These are phyloP conservation scores for Thomomys bottae DNA, from an alignment of 2,113 vertebrate species.

Conservation along the genomic window DNA sequence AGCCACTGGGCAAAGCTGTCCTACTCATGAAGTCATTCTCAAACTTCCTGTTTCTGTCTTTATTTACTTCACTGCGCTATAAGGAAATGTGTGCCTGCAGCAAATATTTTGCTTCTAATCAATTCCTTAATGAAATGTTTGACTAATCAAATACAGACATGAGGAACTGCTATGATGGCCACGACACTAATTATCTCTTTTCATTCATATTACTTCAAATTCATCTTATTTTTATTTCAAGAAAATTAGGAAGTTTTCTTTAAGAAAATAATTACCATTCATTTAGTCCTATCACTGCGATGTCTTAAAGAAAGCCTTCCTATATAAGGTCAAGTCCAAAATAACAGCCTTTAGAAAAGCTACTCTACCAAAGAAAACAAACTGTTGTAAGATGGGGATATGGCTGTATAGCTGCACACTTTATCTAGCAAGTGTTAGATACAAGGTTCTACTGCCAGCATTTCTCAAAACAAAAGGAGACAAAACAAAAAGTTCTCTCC, in stretches of 20 bases:
- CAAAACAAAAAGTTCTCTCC: not conserved
- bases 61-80: not conserved
- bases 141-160: not conserved
- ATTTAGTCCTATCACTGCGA: not conserved
- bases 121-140: not conserved
- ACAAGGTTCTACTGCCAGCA: not conserved
- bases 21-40: not conserved
- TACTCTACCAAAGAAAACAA: not conserved
- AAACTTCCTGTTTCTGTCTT: not conserved
- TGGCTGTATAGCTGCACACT: too few species aligned
- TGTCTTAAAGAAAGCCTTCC: not conserved
- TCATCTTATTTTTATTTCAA: not conserved
- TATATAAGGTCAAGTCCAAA: not conserved
- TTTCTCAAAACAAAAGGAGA: not conserved
- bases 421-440: not conserved
- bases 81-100: not conserved
- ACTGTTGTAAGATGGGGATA: not conserved
- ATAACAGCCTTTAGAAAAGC: not conserved
- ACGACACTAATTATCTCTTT: not conserved
- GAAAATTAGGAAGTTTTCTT: not conserved
- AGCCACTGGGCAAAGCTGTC: not conserved
- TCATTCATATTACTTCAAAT: conserved; percentile 16
- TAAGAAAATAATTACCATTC: conserved; percentile 13
- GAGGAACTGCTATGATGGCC: not conserved
- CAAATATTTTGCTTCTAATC: not conserved